A percentile compares a stretch with the other conserved stretches of the same genome.
These are phyloP conservation scores for Zapornia atra DNA, from an alignment of 2,113 vertebrate genomes.

Conservation along the genomic window DNA sequence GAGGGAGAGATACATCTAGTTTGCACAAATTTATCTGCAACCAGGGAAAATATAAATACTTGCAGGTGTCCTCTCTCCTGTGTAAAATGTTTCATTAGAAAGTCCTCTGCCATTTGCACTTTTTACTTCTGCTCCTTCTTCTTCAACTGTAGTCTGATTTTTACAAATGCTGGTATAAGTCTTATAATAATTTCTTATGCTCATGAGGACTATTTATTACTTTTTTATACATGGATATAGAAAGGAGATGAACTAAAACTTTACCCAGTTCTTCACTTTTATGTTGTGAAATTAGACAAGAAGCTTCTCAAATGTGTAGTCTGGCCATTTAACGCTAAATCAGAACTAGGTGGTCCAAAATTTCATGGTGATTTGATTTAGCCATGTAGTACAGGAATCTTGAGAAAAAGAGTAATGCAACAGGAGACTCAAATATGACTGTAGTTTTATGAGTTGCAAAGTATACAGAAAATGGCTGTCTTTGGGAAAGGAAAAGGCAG, in stretches of 20 bases:
- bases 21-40: background rate
- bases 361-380: background rate
- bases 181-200: background rate
- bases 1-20: background rate
- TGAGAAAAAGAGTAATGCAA: background rate
- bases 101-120: background rate
- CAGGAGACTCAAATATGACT: background rate
- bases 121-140: background rate
- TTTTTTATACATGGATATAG: background rate
- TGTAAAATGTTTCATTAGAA: background rate
- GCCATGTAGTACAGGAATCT: background rate
- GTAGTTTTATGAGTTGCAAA: background rate
- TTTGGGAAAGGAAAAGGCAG: background rate
- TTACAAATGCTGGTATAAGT: background rate
- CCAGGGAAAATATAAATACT: background rate
- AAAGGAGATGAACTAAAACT: background rate
- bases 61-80: background rate
- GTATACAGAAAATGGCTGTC: background rate
- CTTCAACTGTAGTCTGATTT: background rate
- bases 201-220: background rate
- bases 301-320: background rate
- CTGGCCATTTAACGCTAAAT: background rate
- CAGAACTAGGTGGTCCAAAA: background rate
- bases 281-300: background rate
- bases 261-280: background rate